Conservation (phyloP, 1,140 invertebrate species). For the Acromyrmex charruanus region DNA sequence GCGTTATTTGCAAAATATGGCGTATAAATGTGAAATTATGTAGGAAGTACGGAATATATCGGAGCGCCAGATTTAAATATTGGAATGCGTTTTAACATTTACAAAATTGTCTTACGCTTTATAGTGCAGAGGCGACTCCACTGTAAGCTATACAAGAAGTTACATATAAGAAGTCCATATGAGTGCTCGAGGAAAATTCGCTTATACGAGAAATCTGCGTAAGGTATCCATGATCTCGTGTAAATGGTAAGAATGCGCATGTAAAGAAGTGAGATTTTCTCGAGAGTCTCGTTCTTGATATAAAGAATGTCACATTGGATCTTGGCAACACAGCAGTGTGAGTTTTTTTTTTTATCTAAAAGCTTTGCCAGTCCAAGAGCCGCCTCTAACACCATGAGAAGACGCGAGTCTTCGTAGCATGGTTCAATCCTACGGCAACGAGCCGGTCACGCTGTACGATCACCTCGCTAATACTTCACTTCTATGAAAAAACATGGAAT, state of each 20-base stretch:
- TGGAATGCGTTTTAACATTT: slow-evolving; percentile 62
- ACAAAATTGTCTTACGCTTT: slow-evolving; percentile 53
- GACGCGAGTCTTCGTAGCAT: slow-evolving; percentile 25
- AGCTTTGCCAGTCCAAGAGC: slow-evolving; percentile 29
- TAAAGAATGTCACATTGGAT: slow-evolving; percentile 28
- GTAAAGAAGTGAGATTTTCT: background rate
- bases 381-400: slow-evolving; percentile 48
- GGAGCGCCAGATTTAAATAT: slow-evolving; percentile 37
- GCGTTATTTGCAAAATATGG: slow-evolving; percentile 37
- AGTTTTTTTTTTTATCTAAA: slow-evolving; percentile 1
- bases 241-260: slow-evolving; percentile 39
- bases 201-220: slow-evolving; percentile 1
- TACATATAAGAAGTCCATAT: background rate
- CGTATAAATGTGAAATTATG: slow-evolving; percentile 42
- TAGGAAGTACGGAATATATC: slow-evolving; percentile 42
- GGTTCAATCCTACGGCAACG: slow-evolving; percentile 27
- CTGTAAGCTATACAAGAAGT: slow-evolving; percentile 6
- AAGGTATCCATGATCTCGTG: slow-evolving; percentile 20
- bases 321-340: background rate
- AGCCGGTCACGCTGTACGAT: slow-evolving; percentile 41
- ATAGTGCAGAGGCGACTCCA: slow-evolving; percentile 39
- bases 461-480: slow-evolving; percentile 68
- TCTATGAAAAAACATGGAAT: slow-evolving; percentile 85
- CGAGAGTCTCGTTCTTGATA: background rate
- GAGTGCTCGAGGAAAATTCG: slow-evolving; percentile 9